Percentiles rank a stretch among this genome's conserved stretches.
Evolutionary conservation across 2,797 vertebrate genomes (phyloP).

Genomic region (Emys orbicularis): DNA sequence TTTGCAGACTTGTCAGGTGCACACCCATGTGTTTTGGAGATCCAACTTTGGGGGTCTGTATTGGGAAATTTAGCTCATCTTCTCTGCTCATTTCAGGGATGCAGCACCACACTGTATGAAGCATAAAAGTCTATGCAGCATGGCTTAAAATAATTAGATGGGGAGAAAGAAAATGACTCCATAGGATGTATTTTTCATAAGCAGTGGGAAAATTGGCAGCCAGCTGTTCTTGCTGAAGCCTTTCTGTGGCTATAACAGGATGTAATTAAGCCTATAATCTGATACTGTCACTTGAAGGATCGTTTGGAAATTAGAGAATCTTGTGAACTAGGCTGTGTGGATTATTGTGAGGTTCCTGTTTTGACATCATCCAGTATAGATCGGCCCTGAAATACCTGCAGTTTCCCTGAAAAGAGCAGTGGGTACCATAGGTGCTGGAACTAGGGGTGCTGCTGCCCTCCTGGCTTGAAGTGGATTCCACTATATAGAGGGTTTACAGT

Average conservation of each 20-base stretch:
- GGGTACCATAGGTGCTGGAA: too few relatives aligned
- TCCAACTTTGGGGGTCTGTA: neutral
- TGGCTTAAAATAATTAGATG: neutral
- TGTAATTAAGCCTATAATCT: conserved; percentile 7
- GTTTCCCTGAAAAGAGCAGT: neutral
- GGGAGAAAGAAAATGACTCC: neutral
- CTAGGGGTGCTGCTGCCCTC: too few relatives aligned
- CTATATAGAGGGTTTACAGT: too few relatives aligned
- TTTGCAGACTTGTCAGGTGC: neutral
- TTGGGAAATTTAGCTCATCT: neutral
- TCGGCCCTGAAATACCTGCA: neutral
- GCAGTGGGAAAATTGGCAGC: neutral
- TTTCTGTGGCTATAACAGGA: neutral
- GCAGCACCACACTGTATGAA: neutral
- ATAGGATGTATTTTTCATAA: neutral
- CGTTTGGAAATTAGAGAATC: conserved; percentile 12
- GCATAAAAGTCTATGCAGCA: neutral
- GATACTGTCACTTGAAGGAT: conserved; percentile 10
- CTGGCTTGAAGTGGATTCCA: too few relatives aligned
- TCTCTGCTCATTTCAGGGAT: neutral
- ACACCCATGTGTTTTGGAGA: neutral
- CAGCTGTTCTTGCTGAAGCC: neutral
- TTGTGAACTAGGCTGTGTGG: neutral
- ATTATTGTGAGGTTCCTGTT: neutral
- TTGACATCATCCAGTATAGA: neutral